Evolutionary conservation across 1,140 invertebrate species (phyloP).

Genomic region (Cotesia typhae): DNA sequence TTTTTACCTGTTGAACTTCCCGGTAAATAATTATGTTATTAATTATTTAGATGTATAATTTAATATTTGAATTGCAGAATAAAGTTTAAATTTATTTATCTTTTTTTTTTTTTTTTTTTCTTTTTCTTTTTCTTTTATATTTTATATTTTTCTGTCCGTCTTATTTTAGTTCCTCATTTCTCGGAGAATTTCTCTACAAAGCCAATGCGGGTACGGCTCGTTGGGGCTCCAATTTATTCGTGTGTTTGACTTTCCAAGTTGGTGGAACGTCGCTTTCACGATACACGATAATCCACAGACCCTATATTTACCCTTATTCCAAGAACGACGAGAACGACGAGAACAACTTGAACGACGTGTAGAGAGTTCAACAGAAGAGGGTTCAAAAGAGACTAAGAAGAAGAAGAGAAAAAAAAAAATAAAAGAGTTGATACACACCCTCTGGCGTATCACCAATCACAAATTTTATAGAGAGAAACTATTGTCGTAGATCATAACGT

Average conservation of each 20-base stretch:
- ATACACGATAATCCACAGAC: conserved; percentile 40
- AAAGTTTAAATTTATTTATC: no score
- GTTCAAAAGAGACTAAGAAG: conserved; percentile 2
- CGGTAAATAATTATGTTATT: no score
- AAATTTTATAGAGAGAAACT: no score
- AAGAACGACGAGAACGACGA: conserved; percentile 26
- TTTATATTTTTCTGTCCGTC: background rate
- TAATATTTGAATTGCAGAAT: no score
- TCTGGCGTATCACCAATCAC: background rate
- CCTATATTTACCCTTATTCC: conserved; percentile 37
- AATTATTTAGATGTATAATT: no score
- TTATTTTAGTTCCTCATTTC: background rate
- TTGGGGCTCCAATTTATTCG: conserved; percentile 38
- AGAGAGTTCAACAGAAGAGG: background rate
- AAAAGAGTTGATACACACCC: background rate
- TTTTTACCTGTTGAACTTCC: no score
- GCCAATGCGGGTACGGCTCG: conserved; percentile 3
- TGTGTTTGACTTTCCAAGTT: conserved; percentile 40
- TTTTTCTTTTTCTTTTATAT: background rate
- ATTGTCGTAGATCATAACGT: no score
- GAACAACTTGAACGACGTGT: conserved; percentile 17
- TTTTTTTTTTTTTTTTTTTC: background rate
- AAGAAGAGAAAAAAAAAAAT: background rate
- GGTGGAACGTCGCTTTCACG: conserved; percentile 37
- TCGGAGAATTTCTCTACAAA: background rate